Base-by-base conservation (phyloP, 2,888 invertebrate genomes). In the Didymodactylos carnosus region DNA sequence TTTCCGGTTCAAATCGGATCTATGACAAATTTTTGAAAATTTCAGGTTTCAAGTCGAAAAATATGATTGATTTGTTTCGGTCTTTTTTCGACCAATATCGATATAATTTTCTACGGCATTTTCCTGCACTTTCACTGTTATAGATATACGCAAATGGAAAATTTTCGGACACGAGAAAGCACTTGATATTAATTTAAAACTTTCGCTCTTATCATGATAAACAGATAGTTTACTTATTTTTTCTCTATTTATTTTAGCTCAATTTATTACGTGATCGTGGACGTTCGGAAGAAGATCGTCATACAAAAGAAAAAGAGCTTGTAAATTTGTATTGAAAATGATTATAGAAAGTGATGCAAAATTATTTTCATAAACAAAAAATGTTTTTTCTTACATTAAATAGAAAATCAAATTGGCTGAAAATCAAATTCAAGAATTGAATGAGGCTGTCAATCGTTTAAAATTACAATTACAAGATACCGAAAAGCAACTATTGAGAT, bases 361-460 rank as follows among this genome's bases (percentile, higher is more conserved):
- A 16, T 53, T 11, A 29, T 53, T 19, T 53, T 16, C 19, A 25
- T 51, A 13, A 14, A 11, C 25, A 27, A 27, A 1, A 14, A 19
- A 27, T 62, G 2, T 13, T 35, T 19, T 16, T 29, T n/a, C 35
- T 2, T 23, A 13, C 23, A 10, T 49, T 23, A 16, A 73, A 7
- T 77, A 83, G 82, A 80, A 81, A 79, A 81, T 81, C 75, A 82
- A 81, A 76, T 72, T 78, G 7, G 77, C 80, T 19, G 82, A 83
- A 75, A 80, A 76, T 75, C 80, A 80, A 73, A 77, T 79, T 73
- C 16, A 72, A 80, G 46, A 79, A 78, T 73, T 78, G 78, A 62
- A 80, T 79, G 76, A 80, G 78, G 72, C 80, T 80, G 49, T 76
- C 75, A 8, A 78, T 25, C 53, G 43, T 62, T 27, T 72, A 16